Evolutionary conservation across 2,113 vertebrate genomes (phyloP).

Genomic region (Trematomus loennbergii): DNA sequence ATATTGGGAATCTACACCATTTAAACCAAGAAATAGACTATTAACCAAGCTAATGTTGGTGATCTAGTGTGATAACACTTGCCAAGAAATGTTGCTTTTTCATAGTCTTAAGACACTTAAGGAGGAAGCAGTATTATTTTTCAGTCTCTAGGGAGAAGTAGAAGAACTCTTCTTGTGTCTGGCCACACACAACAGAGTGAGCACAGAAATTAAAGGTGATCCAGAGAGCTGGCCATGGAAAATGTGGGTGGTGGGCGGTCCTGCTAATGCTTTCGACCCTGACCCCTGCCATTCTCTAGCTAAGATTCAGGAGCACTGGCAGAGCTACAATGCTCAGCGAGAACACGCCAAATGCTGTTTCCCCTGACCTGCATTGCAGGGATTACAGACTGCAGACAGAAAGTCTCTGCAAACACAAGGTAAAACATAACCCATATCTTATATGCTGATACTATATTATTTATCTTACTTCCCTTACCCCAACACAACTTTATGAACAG

Average conservation of each 20-base stretch:
- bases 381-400: conserved; percentile 30
- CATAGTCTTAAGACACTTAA: not conserved
- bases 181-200: conserved; percentile 26
- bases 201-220: conserved; percentile 75
- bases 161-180: conserved; percentile 34
- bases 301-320: conserved; percentile 41
- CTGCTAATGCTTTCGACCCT: conserved; percentile 68
- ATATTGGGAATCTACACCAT: not conserved
- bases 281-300: conserved; percentile 74
- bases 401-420: conserved; percentile 21
- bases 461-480: not conserved
- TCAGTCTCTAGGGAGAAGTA: conserved; percentile 54
- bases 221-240: conserved; percentile 65
- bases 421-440: not conserved
- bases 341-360: conserved; percentile 23
- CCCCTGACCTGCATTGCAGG: conserved; percentile 28
- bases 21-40: not conserved
- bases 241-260: conserved; percentile 63
- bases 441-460: not conserved
- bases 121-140: conserved; percentile 4
- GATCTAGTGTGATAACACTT: not conserved
- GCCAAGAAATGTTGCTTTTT: too few relatives aligned
- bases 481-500: not conserved
- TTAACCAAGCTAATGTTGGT: not conserved
- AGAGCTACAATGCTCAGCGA: conserved; percentile 23